A percentile compares a stretch with the other conserved stretches of the same genome.
Evolutionary conservation across 2,113 vertebrate species (phyloP).

Genomic region (Mirza zaza): DNA sequence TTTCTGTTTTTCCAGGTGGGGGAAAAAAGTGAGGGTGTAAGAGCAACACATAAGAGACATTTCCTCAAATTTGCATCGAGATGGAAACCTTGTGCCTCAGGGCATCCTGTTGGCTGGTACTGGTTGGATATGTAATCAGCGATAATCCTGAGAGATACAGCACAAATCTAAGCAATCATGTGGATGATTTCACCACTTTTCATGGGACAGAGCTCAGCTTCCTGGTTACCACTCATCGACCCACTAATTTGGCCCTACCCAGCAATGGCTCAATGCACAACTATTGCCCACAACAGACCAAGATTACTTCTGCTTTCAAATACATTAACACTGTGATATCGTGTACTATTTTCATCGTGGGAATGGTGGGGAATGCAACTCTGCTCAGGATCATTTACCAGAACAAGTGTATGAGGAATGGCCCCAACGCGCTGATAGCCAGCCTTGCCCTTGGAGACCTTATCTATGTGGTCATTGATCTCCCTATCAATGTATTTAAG

Average conservation of each 20-base stretch:
- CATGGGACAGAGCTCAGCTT: constrained; percentile 76
- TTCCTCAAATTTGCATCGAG: constrained; percentile 32
- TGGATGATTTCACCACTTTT: constrained; percentile 72
- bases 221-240: constrained; percentile 77
- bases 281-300: constrained; percentile 83
- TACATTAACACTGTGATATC: constrained; percentile 96
- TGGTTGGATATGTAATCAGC: constrained; percentile 78
- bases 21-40: neutral
- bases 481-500: constrained; percentile 97
- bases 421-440: constrained; percentile 97
- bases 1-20: constrained; percentile 71
- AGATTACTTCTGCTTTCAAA: constrained; percentile 89
- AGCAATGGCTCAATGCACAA: constrained; percentile 76
- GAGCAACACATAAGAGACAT: constrained; percentile 4
- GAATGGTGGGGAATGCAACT: constrained; percentile 96
- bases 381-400: constrained; percentile 98
- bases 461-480: constrained; percentile 95
- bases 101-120: constrained; percentile 78
- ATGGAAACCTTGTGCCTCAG: constrained; percentile 82
- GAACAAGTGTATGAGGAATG: constrained; percentile 99
- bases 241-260: constrained; percentile 70
- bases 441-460: constrained; percentile 98
- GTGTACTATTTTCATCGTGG: constrained; percentile 94
- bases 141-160: constrained; percentile 79
- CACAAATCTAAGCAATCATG: constrained; percentile 76